These are phyloP conservation scores for Bubo bubo DNA, from an alignment of 2,113 vertebrate genomes.

Conservation along the genomic window DNA sequence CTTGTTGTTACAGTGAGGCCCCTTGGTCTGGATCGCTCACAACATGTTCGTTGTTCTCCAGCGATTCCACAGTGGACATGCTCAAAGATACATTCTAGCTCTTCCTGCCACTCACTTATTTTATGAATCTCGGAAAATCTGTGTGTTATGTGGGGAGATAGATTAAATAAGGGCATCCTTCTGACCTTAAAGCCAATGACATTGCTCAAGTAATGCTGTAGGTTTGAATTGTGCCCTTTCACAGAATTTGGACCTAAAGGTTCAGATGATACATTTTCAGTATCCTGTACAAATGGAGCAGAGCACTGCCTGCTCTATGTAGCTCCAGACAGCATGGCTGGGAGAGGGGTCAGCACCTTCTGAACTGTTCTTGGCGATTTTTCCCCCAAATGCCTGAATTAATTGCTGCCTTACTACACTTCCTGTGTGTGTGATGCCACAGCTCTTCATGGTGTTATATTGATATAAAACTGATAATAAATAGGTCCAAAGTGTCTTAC, in stretches of 20 bases:
- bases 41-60: too few relatives aligned
- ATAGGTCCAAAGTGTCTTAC: slow-evolving; percentile 27
- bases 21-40: too few relatives aligned
- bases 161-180: not conserved
- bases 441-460: not conserved
- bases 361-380: not conserved
- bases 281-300: fast-evolving
- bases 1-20: too few relatives aligned
- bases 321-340: not conserved
- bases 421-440: not conserved
- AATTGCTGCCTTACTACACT: slow-evolving; percentile 41
- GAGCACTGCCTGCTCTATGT: not conserved
- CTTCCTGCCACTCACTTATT: not conserved
- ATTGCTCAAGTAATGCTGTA: not conserved
- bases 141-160: not conserved
- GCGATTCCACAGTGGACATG: too few relatives aligned
- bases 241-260: not conserved
- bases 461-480: not conserved
- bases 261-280: not conserved
- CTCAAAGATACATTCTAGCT: not conserved
- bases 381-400: not conserved
- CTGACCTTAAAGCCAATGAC: not conserved
- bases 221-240: not conserved
- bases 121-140: not conserved
- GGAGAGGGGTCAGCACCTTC: not conserved